Base-by-base conservation (phyloP, 2,888 invertebrate genomes). In the Busseola fusca region DNA sequence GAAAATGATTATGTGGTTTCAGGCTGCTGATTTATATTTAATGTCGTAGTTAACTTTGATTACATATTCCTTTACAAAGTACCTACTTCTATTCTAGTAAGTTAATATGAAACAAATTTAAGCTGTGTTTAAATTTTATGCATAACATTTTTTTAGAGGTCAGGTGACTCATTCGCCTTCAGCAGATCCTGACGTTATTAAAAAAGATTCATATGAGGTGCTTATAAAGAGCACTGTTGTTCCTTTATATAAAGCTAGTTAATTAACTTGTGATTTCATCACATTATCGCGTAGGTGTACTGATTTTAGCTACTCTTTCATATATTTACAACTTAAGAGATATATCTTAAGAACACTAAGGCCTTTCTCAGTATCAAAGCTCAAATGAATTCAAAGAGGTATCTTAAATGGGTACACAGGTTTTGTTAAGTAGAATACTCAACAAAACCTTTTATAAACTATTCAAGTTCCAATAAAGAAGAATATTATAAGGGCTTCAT, bases 401-500 rank as follows among this genome's bases (percentile, higher is more conserved):
- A 64, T 71, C 59, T 48, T 48, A 50, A 64, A 50, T 56, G 18
- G 37, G 1, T 57, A 62, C 37, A 45, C 64, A 64, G 48, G 78
- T 62, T 77, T 78, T 71, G 45, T 45, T n/a, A n/a, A n/a, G n/a
- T n/a, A n/a, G n/a, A n/a, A n/a, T n/a, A n/a, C 56, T 62, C 60
- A 72, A 77, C 40, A 78, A 50, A 72, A 59, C 71, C 71, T 77
- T 75, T 63, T 70, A 77, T 64, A 70, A 76, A 74, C 64, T 67
- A 74, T 79, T 74, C 63, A 76, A 72, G 63, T 76, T 72, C 64
- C 78, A 67, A 64, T 73, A 64, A 68, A 80, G 63, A 71, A 66
- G 57, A 68, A 82, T 66, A 77, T 64, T 75, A 63, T 68, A 69
- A 59, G 83, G 85, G 78, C 82, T 81, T 84, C 80, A 83, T 88